These are phyloP conservation scores for Rhinichthys osculus DNA, from an alignment of 2,797 vertebrate genomes.

Conservation along the genomic window DNA sequence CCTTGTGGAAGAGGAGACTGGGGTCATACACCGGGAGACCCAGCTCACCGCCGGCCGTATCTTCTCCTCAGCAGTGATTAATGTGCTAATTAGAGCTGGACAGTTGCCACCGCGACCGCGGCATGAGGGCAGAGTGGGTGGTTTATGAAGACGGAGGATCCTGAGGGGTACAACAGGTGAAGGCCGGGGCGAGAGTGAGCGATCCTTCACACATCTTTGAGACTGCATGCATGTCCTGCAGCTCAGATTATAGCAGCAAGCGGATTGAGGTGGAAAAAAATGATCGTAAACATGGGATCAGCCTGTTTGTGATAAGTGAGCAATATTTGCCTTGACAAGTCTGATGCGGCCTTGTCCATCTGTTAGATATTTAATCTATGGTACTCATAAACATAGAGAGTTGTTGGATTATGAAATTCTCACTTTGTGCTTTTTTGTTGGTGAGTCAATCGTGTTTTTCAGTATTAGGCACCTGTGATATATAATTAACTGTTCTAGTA, in stretches of 20 bases:
- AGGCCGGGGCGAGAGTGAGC: conserved; percentile 62
- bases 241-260: conserved; percentile 44
- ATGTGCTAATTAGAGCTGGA: conserved; percentile 65
- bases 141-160: conserved; percentile 47
- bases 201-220: neutral
- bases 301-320: conserved; percentile 46
- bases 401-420: neutral
- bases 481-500: conserved; percentile 27
- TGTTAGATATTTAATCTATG: conserved; percentile 21
- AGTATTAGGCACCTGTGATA: conserved; percentile 23
- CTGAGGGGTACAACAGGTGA: conserved; percentile 75
- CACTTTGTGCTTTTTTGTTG: conserved; percentile 26
- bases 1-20: conserved; percentile 59
- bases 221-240: conserved; percentile 52
- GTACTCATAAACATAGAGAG: conserved; percentile 24
- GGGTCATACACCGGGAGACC: conserved; percentile 56
- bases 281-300: conserved; percentile 22
- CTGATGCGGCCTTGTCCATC: conserved; percentile 21
- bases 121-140: conserved; percentile 41
- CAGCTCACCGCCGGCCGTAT: conserved; percentile 36
- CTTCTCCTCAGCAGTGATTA: conserved; percentile 58
- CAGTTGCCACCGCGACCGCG: conserved; percentile 30
- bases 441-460: conserved; percentile 32
- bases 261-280: conserved; percentile 2
- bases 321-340: conserved; percentile 34